A percentile compares a stretch with the other conserved stretches of the same genome.
Conservation (phyloP, 2,888 invertebrate species). For the Orchesella flavescens region DNA sequence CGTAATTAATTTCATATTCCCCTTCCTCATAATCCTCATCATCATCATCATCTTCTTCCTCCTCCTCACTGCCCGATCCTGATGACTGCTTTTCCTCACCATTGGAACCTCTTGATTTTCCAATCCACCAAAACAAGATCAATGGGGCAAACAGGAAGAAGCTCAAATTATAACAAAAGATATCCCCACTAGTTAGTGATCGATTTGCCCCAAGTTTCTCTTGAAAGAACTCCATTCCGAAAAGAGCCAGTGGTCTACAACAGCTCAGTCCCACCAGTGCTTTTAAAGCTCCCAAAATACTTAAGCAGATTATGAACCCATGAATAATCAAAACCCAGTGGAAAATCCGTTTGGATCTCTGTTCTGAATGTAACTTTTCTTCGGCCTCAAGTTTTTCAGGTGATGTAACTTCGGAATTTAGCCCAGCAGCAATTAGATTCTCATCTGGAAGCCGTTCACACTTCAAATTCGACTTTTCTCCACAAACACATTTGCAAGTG, state of each 20-base stretch:
- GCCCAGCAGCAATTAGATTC: conserved; percentile 34
- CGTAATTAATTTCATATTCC: conserved; percentile 1
- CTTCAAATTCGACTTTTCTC: conserved; percentile 15
- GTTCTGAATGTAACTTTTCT: neutral
- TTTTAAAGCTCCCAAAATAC: neutral
- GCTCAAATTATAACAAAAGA: neutral
- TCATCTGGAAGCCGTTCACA: conserved; percentile 35
- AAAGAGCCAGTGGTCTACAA: neutral
- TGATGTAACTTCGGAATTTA: neutral
- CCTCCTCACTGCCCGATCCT: neutral
- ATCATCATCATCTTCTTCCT: neutral
- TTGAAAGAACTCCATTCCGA: neutral
- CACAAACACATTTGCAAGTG: conserved; percentile 42
- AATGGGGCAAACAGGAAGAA: neutral
- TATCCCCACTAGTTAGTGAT: neutral
- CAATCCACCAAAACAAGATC: conserved; percentile 9
- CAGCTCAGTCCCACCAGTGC: neutral
- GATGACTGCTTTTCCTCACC: too few species aligned
- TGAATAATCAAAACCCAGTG: conserved; percentile 39
- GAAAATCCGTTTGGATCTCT: conserved; percentile 18
- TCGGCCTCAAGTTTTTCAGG: neutral
- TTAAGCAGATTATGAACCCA: neutral
- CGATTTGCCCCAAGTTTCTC: neutral
- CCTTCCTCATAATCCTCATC: neutral
- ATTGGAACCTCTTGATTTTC: neutral